Base-by-base conservation (phyloP, 1,140 invertebrate genomes). In the Sycobia sp. region DNA sequence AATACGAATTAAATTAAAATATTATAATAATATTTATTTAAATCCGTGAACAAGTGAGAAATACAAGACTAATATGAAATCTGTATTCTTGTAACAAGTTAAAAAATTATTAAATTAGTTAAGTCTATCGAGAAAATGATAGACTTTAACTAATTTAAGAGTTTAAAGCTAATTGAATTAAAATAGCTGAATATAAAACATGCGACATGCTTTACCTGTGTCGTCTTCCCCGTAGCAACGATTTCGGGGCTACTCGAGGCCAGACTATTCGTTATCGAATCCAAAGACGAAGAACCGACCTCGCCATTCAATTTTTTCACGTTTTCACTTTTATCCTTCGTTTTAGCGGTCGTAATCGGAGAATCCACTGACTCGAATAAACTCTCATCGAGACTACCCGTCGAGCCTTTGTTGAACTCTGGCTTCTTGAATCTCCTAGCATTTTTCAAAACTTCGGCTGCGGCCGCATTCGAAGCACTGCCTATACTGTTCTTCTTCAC, bases 381-480 rank as follows among this genome's bases (percentile, higher is more conserved):
- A 64, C 78, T 81, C 14, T 82, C 79, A 32, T 81, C 79, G 46
- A 81, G 69, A 58, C 79, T 81, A 4, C 62, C 74, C 1, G 69
- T 74, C 0, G 75, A 78, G 14, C 74, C 76, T 68, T 77, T 75
- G 11, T 76, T 73, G 3, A 75, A 72, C 20, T 76, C 73, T 0
- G 73, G 69, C 36, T 81, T 81, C 46, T 73, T 79, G 27, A 82
- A 81, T 11, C 81, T 72, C 5, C 76, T 80, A 1, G 78, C 78
- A 29, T 78, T 77, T 36, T 75, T 77, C 14, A 82, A 50, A 5
- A 80, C 56, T 41, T 81, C 77, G 1, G 68, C 69, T 1, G 72
- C 71, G 1, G 44, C 36, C 0, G 43, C 54, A 2, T 41, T 41
- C 1, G 72, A 20, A 20, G 14, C 22, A 7, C 22, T n/a, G 2